Percentiles rank a stretch among this genome's conserved stretches.
Evolutionary conservation across 2,797 vertebrate species (phyloP).

Genomic region (Oceanodroma leucorhoa): DNA sequence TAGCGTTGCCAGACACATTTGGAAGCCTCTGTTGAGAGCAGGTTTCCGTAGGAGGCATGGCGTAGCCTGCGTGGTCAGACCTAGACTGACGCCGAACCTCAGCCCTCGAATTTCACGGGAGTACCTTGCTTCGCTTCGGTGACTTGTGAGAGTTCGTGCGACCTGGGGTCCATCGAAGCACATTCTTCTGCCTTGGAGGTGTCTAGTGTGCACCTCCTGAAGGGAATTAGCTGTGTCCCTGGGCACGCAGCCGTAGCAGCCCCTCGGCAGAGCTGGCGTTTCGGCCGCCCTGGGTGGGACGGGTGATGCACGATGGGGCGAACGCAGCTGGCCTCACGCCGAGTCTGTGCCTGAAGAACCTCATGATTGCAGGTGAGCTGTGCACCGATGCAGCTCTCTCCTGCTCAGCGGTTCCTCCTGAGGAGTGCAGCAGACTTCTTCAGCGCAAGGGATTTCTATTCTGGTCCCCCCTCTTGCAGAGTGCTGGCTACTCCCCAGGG

Average conservation of each 20-base stretch:
- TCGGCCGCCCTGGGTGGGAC: neutral
- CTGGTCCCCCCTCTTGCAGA: neutral
- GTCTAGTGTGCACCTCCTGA: neutral
- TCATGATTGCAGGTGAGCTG: rapidly evolving
- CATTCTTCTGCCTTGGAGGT: neutral
- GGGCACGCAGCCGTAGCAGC: neutral
- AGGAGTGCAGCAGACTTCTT: neutral
- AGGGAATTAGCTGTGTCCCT: neutral
- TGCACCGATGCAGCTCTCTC: neutral
- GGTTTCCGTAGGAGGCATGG: neutral
- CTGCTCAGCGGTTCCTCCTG: rapidly evolving
- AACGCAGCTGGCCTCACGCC: neutral
- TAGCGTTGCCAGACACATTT: neutral
- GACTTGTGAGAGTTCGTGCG: no score
- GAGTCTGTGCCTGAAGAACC: neutral
- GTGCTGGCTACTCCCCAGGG: rapidly evolving
- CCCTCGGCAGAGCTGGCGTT: neutral
- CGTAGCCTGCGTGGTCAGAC: neutral
- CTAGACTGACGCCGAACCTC: neutral
- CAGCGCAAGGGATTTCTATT: neutral
- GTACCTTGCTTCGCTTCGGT: neutral
- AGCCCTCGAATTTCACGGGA: neutral
- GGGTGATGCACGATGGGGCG: rapidly evolving
- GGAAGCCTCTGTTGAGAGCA: neutral
- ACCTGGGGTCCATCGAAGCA: neutral